A percentile compares a stretch with the other conserved stretches of the same genome.
These are phyloP conservation scores for Drosophila longiperda DNA, from an alignment of 2,888 invertebrate species.

Conservation along the genomic window DNA sequence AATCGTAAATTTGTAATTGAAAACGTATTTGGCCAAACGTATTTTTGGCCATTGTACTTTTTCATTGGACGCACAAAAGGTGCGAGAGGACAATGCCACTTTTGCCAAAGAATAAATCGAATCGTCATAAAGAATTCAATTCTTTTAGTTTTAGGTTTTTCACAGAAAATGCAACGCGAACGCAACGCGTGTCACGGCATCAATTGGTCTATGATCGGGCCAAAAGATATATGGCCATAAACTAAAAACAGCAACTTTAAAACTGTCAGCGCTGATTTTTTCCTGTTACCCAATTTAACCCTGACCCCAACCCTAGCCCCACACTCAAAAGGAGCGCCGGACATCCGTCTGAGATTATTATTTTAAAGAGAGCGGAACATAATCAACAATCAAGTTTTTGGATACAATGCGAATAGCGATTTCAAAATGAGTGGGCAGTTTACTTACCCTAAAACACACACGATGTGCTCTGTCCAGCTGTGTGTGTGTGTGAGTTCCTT, in stretches of 20 bases:
- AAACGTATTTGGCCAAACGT: conserved; percentile 64
- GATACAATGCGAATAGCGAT: conserved; percentile 29
- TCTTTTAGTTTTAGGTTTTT: conserved; percentile 31
- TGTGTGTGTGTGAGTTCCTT: conserved; percentile 23
- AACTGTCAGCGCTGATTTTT: conserved; percentile 37
- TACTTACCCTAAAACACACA: conserved; percentile 1
- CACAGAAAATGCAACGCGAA: conserved; percentile 39
- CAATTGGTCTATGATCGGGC: conserved; percentile 12
- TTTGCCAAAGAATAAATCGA: conserved; percentile 23
- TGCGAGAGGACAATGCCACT: conserved; percentile 25
- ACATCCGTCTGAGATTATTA: conserved; percentile 50
- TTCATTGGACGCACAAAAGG: conserved; percentile 25
- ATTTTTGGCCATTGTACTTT: conserved; percentile 42
- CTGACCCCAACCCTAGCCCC: background rate
- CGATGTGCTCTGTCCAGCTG: conserved; percentile 28
- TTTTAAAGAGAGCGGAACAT: background rate
- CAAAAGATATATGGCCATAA: conserved; percentile 29
- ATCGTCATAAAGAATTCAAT: conserved; percentile 26
- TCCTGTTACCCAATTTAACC: background rate
- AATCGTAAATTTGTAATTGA: conserved; percentile 77
- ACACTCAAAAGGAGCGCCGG: conserved; percentile 46
- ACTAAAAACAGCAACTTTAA: conserved; percentile 24
- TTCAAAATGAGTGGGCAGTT: conserved; percentile 6
- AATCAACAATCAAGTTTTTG: conserved; percentile 49
- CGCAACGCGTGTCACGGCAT: conserved; percentile 63